Evolutionary conservation across 2,797 vertebrate species (phyloP), one percentile per base, ranked within the genome.

Genomic region (Sorex maritimensis): DNA sequence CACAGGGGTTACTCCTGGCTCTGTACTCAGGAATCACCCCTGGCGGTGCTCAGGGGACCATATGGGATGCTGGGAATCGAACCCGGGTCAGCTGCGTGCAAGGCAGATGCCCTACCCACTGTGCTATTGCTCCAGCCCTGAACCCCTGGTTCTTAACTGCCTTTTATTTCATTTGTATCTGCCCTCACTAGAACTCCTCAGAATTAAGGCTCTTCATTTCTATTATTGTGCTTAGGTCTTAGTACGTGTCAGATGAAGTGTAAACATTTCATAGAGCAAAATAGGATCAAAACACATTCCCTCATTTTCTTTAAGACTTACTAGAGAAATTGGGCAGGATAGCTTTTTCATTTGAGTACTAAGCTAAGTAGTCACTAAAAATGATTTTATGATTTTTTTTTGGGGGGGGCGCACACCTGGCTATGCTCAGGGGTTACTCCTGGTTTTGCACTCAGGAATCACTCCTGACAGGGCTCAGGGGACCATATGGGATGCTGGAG

Each of bases 351-450:
- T 88, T 82, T 58, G 58, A 79, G n/a, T 85, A 67, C 38, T 84
- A 41, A 75, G 72, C 75, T 83, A n/a, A 85, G 46, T 65, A 74
- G 77, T 92, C 75, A 74, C 34, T 84, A 46, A 83, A 91, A 72
- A n/a, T 86, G 38, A 11, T 61, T 61, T 61, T 61, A 15, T 61
- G 12, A 13, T 58, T 58, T 61, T 19, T 61, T 61, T 58, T 15
- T 13, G 55, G 10, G 10, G 49, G 49, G 13, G 11, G 13, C 19
- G 17, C 58, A 61, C 58, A 61, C 17, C 19, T 23, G 21, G 17
- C 21, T 19, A 61, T 21, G 58, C 58, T 61, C 4, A 61, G 58
- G 58, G 58, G 58, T 61, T 61, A 61, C 58, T 61, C 58, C 58
- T 21, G 58, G 58, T 17, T 61, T 4, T 61, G 58, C 58, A 23